Conservation (phyloP, 2,113 vertebrate species). For the Osmerus mordax region DNA sequence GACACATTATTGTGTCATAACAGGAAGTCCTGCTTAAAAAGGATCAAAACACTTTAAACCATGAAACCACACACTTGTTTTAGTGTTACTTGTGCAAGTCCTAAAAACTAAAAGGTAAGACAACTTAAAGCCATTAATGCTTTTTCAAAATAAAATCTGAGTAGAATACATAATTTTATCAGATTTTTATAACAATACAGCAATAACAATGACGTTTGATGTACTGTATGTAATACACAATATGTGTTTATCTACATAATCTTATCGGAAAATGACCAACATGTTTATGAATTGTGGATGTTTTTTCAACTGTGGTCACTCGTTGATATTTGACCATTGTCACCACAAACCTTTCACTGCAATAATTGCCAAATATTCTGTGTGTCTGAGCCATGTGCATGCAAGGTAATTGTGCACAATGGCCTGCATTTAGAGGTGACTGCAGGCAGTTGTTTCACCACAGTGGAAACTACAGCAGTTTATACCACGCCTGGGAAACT, state of each 20-base stretch:
- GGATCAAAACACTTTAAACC: constrained; percentile 44
- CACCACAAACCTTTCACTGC: too few relatives aligned
- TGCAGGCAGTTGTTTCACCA: constrained; percentile 13
- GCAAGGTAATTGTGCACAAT: neutral
- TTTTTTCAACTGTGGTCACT: too few relatives aligned
- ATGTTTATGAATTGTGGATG: too few relatives aligned
- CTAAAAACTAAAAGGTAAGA: constrained; percentile 55
- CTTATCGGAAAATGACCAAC: too few relatives aligned
- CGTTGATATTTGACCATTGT: too few relatives aligned
- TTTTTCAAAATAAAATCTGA: neutral
- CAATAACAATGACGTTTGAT: neutral
- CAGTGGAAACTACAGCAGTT: neutral
- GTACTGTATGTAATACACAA: too few relatives aligned
- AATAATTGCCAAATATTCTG: too few relatives aligned
- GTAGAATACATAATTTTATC: neutral
- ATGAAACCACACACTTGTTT: neutral
- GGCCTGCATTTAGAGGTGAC: neutral
- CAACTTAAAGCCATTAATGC: neutral
- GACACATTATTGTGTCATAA: constrained; percentile 52
- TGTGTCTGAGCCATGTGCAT: constrained; percentile 3
- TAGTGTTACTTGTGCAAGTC: neutral
- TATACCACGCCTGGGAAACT: neutral
- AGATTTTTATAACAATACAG: neutral
- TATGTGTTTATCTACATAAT: too few relatives aligned
- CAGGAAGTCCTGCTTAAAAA: constrained; percentile 53